These are phyloP conservation scores for Microcebus tavaratra DNA, from an alignment of 2,113 vertebrate genomes.

Conservation along the genomic window DNA sequence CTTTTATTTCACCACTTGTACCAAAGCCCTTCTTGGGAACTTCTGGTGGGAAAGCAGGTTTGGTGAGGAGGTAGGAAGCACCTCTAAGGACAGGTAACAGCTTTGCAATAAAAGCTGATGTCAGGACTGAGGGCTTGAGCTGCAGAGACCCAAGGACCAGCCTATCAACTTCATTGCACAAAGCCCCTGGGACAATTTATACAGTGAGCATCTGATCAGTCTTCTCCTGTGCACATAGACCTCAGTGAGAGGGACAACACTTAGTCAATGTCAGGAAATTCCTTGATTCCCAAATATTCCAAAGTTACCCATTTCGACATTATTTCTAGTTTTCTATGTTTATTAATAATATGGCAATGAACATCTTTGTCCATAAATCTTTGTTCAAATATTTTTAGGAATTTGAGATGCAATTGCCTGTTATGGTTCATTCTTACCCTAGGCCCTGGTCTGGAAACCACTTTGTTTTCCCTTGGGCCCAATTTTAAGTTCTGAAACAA, in stretches of 20 bases:
- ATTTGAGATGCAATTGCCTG: background rate
- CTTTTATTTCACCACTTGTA: background rate
- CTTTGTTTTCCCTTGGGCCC: background rate
- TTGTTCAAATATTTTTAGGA: background rate
- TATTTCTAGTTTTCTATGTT: background rate
- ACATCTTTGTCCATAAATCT: background rate
- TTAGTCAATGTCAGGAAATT: background rate
- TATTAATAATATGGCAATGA: background rate
- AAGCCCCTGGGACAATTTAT: background rate
- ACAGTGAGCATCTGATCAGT: background rate
- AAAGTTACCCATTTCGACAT: background rate
- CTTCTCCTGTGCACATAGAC: background rate
- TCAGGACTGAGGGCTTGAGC: background rate
- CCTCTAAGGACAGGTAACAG: background rate
- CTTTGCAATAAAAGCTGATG: background rate
- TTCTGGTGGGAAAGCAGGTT: background rate
- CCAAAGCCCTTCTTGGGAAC: background rate
- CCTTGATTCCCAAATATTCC: background rate
- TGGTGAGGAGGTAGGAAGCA: background rate
- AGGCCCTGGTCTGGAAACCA: background rate
- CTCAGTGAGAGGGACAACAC: background rate
- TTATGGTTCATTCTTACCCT: background rate
- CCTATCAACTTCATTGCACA: background rate
- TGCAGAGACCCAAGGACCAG: background rate
- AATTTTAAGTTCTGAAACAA: conserved; percentile 10